These are phyloP conservation scores for Leuciscus idus DNA, from an alignment of 2,113 vertebrate species.

Conservation along the genomic window DNA sequence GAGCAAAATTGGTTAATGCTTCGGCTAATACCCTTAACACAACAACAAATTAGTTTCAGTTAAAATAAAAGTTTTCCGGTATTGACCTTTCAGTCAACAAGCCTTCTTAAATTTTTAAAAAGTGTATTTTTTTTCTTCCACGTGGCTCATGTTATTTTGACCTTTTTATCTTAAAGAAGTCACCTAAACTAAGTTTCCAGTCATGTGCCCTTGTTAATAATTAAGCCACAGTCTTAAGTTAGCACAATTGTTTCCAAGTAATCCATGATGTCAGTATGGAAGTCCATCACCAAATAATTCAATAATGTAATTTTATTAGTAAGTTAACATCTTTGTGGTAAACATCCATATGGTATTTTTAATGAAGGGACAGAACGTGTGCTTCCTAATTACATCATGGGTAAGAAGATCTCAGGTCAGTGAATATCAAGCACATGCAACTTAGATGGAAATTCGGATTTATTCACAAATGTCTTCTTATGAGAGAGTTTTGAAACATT, in stretches of 20 bases:
- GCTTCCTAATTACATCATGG: background rate
- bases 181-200: background rate
- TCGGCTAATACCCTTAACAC: background rate
- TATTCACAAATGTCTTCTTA: background rate
- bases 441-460: background rate
- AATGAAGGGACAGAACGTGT: background rate
- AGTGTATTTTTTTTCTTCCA: background rate
- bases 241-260: background rate
- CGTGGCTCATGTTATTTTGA: background rate
- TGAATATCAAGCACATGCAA: background rate
- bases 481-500: background rate
- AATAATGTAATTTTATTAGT: slow-evolving; percentile 9
- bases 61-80: background rate
- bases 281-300: background rate
- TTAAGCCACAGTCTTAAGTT: background rate
- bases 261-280: background rate
- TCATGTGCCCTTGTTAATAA: background rate
- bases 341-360: background rate
- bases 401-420: background rate
- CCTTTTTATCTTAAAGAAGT: background rate
- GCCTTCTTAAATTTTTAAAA: background rate
- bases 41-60: background rate
- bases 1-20: background rate
- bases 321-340: background rate
- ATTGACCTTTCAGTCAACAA: background rate